phyloP scores from a whole-genome alignment of 2,888 invertebrate species.

The Miltochrista miniata region DNA sequence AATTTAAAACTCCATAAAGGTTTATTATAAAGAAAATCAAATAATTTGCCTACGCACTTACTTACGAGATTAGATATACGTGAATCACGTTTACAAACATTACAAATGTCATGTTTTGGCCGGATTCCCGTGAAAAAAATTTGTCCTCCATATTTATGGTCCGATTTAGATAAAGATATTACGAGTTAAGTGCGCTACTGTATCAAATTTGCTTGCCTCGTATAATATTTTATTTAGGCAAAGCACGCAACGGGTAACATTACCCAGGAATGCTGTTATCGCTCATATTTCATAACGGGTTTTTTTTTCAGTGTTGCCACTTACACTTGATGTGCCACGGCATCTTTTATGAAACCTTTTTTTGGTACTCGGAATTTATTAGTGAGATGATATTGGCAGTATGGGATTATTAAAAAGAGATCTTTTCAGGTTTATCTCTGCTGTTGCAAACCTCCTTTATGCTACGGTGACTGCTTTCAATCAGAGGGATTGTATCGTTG shows the following conservation, averaged over 20 bases:
- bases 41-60: too few relatives aligned
- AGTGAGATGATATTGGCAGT: too few relatives aligned
- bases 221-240: conserved; percentile 56
- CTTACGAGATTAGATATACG: too few relatives aligned
- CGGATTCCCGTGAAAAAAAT: conserved; percentile 48
- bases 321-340: conserved; percentile 21
- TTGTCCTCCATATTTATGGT: conserved; percentile 62
- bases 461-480: too few relatives aligned
- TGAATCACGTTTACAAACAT: conserved; percentile 14
- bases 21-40: too few relatives aligned
- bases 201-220: conserved; percentile 70
- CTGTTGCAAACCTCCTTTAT: too few relatives aligned
- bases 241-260: conserved; percentile 73
- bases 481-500: too few relatives aligned
- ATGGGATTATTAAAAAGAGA: too few relatives aligned
- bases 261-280: conserved; percentile 67
- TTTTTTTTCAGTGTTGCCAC: conserved; percentile 24
- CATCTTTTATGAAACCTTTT: conserved; percentile 15
- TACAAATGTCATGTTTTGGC: conserved; percentile 25
- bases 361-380: conserved; percentile 1
- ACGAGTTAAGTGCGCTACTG: conserved; percentile 66
- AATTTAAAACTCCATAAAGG: too few relatives aligned
- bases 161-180: conserved; percentile 78
- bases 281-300: conserved; percentile 53
- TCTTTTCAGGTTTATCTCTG: too few relatives aligned